A percentile compares a stretch with the other conserved stretches of the same genome.
Evolutionary conservation across 2,113 vertebrate species (phyloP).

Genomic region (Rallus limicola): DNA sequence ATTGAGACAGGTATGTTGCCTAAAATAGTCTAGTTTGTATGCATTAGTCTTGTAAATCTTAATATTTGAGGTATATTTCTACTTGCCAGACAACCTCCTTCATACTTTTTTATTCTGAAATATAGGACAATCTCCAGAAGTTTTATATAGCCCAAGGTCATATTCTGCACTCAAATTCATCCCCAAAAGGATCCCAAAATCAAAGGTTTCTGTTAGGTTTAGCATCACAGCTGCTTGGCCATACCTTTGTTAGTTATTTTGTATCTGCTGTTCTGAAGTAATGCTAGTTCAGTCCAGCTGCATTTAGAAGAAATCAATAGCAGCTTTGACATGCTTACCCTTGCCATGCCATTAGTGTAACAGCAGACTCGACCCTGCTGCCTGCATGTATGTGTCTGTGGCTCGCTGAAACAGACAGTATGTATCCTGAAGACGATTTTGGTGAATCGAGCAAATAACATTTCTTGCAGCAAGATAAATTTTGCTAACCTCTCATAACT

Average conservation of each 20-base stretch:
- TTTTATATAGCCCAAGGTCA: not conserved
- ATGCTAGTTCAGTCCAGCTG: not conserved
- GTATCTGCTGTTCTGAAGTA: not conserved
- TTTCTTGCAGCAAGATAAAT: not conserved
- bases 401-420: not conserved
- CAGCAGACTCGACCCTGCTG: not conserved
- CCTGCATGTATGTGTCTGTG: not conserved
- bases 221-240: not conserved
- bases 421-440: not conserved
- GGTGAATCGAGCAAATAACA: not conserved
- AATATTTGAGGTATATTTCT: not conserved
- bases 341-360: not conserved
- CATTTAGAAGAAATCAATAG: constrained; percentile 27
- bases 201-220: not conserved
- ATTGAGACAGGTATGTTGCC: not conserved
- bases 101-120: not conserved
- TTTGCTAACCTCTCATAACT: not conserved
- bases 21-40: not conserved
- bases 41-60: not conserved
- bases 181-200: not conserved
- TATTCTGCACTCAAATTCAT: not conserved
- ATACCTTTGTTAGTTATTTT: not conserved
- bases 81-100: not conserved
- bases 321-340: not conserved
- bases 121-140: not conserved